These are phyloP conservation scores for Steatornis caripensis DNA, from an alignment of 2,113 vertebrate species.

Conservation along the genomic window DNA sequence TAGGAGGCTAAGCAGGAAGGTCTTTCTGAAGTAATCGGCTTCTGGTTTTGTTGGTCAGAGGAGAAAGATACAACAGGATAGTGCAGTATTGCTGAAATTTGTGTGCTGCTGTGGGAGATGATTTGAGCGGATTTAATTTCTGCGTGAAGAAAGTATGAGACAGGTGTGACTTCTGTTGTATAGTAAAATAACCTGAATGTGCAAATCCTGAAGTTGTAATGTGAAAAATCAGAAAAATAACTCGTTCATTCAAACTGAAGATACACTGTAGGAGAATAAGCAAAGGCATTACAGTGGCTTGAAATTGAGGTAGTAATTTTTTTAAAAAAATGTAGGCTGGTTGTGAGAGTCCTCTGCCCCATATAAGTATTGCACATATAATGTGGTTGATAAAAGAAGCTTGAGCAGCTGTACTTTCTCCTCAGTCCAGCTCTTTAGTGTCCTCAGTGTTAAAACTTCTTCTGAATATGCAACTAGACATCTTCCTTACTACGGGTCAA, in stretches of 20 bases:
- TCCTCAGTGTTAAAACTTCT: neutral
- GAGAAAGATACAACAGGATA: neutral
- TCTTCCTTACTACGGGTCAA: neutral
- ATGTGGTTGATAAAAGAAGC: neutral
- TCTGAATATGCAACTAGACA: neutral
- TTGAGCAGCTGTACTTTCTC: neutral
- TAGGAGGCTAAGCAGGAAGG: neutral
- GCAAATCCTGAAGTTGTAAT: neutral
- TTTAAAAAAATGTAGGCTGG: neutral
- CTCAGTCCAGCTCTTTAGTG: neutral
- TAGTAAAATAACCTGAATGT: neutral
- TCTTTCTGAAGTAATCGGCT: neutral
- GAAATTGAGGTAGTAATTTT: neutral
- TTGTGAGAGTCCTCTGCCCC: neutral
- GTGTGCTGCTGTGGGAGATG: neutral
- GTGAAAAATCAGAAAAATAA: neutral
- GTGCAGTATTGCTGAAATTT: neutral
- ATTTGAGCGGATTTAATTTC: neutral
- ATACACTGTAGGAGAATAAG: neutral
- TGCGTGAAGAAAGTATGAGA: neutral
- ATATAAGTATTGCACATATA: neutral
- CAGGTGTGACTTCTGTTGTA: neutral
- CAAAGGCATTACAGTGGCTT: neutral
- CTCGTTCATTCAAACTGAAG: neutral
- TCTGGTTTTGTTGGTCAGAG: neutral